phyloP scores from a whole-genome alignment of 2,888 invertebrate species.

The Microctonus brassicae region DNA sequence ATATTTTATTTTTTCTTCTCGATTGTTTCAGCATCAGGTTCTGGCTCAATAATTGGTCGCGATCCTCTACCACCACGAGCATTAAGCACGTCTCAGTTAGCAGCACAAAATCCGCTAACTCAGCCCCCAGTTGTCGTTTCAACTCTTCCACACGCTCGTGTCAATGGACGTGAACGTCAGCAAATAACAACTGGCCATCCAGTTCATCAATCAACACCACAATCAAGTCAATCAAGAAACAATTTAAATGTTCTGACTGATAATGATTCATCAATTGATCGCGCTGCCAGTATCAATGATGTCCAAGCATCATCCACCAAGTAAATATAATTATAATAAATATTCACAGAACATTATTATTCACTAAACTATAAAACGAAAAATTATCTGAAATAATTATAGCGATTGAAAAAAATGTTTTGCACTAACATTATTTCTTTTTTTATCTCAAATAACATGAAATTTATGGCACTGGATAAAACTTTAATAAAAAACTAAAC shows the following conservation, averaged over 20 bases:
- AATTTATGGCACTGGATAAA: no score
- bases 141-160: constrained; percentile 58
- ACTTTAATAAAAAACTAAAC: no score
- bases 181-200: constrained; percentile 48
- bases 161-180: constrained; percentile 50
- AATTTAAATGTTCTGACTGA: constrained; percentile 32
- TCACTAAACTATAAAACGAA: no score
- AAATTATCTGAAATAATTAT: no score
- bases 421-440: no score
- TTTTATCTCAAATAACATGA: no score
- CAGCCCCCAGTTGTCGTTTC: constrained; percentile 69
- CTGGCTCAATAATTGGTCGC: constrained; percentile 76
- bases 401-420: no score
- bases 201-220: constrained; percentile 54
- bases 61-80: constrained; percentile 72
- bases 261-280: constrained; percentile 43
- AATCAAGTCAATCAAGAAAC: constrained; percentile 34
- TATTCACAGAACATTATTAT: no score
- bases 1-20: background rate
- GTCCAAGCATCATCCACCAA: constrained; percentile 49
- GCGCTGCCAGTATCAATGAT: constrained; percentile 56
- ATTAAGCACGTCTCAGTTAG: constrained; percentile 64
- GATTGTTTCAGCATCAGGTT: constrained; percentile 78
- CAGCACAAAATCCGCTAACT: constrained; percentile 56
- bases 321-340: no score